These are phyloP conservation scores for Folsomia manolachei DNA, from an alignment of 2,888 invertebrate genomes.

Conservation along the genomic window DNA sequence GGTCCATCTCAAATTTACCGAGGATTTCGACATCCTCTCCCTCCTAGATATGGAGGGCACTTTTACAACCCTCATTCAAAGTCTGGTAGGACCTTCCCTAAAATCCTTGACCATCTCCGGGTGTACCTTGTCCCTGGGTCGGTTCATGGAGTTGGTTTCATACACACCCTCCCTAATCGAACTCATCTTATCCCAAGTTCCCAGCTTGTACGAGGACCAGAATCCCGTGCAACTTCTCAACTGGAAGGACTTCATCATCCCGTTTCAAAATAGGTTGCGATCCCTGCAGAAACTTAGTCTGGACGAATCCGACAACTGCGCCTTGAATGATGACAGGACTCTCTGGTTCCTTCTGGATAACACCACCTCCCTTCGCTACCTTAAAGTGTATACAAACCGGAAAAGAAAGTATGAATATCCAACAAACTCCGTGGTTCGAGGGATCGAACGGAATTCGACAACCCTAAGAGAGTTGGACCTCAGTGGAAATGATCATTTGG, in stretches of 20 bases:
- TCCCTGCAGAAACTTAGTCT: background rate
- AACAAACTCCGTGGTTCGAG: background rate
- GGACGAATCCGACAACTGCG: background rate
- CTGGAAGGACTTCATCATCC: background rate
- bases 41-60: background rate
- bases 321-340: background rate
- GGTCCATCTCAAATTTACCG: background rate
- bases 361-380: background rate
- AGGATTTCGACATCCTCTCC: background rate
- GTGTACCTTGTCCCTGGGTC: background rate
- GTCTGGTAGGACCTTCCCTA: background rate
- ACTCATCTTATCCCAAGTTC: background rate
- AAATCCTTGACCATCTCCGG: background rate
- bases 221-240: background rate
- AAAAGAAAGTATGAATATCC: background rate
- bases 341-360: background rate
- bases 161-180: constrained; percentile 13
- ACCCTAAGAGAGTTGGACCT: background rate
- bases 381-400: background rate
- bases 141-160: constrained; percentile 25
- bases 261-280: background rate
- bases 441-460: background rate
- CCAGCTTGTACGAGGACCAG: background rate
- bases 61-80: constrained; percentile 15
- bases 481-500: background rate